These are phyloP conservation scores for Cordilura impudica DNA, from an alignment of 2,888 invertebrate genomes.

Conservation along the genomic window DNA sequence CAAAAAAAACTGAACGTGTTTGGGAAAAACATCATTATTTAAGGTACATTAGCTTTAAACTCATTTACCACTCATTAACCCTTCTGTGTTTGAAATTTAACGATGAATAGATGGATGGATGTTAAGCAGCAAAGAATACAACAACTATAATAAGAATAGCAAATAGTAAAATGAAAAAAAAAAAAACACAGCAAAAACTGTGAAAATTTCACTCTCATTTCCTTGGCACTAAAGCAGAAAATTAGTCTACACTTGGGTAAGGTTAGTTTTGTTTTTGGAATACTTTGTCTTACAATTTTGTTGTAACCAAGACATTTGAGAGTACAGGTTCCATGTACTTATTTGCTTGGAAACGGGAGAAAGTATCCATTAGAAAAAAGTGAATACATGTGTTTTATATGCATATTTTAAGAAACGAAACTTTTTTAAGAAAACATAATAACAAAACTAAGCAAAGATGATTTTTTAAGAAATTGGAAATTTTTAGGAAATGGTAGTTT, in stretches of 20 bases:
- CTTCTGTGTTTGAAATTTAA: constrained; percentile 30
- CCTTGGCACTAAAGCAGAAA: constrained; percentile 57
- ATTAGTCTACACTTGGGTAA: constrained; percentile 51
- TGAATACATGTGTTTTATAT: too few relatives aligned
- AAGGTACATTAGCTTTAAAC: constrained; percentile 60
- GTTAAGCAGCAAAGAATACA: not conserved
- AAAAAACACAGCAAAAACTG: not conserved
- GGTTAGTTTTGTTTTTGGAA: not conserved
- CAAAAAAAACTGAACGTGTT: constrained; percentile 19
- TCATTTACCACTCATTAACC: constrained; percentile 63
- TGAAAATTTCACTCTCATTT: constrained; percentile 54
- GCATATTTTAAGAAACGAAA: too few relatives aligned
- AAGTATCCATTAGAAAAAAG: too few relatives aligned
- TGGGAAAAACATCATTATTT: constrained; percentile 54
- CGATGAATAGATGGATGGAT: not conserved
- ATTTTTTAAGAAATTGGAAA: too few relatives aligned
- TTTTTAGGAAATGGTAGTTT: too few relatives aligned
- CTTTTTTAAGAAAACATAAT: too few relatives aligned
- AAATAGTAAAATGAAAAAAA: not conserved
- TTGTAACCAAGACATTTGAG: not conserved
- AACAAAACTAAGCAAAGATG: too few relatives aligned
- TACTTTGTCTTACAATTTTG: not conserved
- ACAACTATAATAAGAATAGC: not conserved
- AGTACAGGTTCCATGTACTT: not conserved
- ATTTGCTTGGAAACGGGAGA: not conserved